Conservation (phyloP, 2,888 invertebrate genomes). For the Halictus ligatus region DNA sequence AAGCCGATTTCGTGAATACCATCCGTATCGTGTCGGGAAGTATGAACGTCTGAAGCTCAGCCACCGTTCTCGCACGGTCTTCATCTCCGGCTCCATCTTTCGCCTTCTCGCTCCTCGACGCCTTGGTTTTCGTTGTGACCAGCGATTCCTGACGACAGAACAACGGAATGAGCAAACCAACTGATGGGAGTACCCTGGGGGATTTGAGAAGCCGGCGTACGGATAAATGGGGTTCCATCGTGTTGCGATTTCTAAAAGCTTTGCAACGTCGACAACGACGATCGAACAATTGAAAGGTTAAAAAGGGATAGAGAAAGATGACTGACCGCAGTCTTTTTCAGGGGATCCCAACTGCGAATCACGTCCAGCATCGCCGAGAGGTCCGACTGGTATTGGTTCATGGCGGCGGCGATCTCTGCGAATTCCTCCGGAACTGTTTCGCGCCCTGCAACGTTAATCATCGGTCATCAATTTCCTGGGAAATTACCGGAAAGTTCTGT, state of each 20-base stretch:
- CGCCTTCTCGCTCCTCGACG: slow-evolving; percentile 25
- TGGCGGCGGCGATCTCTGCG: slow-evolving; percentile 33
- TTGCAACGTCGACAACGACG: too few species aligned
- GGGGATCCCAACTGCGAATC: slow-evolving; percentile 67
- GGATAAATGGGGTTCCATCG: too few species aligned
- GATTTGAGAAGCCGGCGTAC: too few species aligned
- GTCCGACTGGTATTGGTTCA: slow-evolving; percentile 63
- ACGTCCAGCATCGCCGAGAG: slow-evolving; percentile 64
- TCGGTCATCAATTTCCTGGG: neutral
- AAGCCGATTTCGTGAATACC: neutral
- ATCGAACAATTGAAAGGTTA: too few species aligned
- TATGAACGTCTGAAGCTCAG: neutral
- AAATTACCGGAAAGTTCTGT: too few species aligned
- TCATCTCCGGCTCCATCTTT: slow-evolving; percentile 11
- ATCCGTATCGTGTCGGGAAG: neutral
- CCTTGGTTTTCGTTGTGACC: slow-evolving; percentile 2
- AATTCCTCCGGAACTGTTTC: slow-evolving; percentile 15
- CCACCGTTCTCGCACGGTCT: neutral
- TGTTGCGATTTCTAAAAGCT: too few species aligned
- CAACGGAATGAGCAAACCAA: neutral
- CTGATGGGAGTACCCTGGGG: too few species aligned
- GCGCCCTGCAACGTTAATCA: slow-evolving; percentile 1
- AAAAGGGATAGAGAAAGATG: neutral
- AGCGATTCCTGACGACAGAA: slow-evolving; percentile 10
- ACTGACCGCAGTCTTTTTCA: slow-evolving; percentile 43